Conservation (phyloP, 2,797 vertebrate genomes). For the Poeciliopsis paucimaculata region DNA sequence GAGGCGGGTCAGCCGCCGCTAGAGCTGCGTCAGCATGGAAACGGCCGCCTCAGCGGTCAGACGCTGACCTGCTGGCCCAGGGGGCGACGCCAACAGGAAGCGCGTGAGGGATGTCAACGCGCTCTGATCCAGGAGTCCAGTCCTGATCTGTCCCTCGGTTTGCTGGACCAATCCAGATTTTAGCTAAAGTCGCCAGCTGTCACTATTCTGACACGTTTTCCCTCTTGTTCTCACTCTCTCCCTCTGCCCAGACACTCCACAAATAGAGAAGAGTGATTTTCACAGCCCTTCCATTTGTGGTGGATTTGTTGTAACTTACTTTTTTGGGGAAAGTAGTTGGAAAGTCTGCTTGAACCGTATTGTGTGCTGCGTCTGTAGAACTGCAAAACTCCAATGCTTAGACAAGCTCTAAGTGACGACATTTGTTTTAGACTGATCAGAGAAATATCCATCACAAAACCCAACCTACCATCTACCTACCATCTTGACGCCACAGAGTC, state of each 20-base stretch:
- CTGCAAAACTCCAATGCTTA: background rate
- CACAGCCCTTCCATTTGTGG: background rate
- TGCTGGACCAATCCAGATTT: background rate
- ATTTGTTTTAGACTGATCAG: background rate
- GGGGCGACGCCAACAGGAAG: background rate
- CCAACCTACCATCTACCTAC: background rate
- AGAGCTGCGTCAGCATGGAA: constrained; percentile 56
- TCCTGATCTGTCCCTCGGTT: background rate
- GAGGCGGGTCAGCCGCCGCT: constrained; percentile 43
- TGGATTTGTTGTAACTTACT: background rate
- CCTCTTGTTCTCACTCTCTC: background rate
- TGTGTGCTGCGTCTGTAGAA: background rate
- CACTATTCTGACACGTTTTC: background rate
- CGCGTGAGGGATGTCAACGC: background rate
- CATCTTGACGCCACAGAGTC: background rate
- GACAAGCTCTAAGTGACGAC: background rate
- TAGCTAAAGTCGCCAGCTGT: background rate
- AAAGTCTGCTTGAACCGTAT: background rate
- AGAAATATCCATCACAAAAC: background rate
- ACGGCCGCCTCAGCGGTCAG: constrained; percentile 26
- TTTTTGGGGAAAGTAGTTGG: background rate
- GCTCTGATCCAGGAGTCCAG: background rate
- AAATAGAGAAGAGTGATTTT: too few species aligned
- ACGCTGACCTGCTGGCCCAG: background rate
- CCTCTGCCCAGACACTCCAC: background rate